Base-by-base conservation (phyloP, 2,888 invertebrate species). In the Eledone cirrhosa region DNA sequence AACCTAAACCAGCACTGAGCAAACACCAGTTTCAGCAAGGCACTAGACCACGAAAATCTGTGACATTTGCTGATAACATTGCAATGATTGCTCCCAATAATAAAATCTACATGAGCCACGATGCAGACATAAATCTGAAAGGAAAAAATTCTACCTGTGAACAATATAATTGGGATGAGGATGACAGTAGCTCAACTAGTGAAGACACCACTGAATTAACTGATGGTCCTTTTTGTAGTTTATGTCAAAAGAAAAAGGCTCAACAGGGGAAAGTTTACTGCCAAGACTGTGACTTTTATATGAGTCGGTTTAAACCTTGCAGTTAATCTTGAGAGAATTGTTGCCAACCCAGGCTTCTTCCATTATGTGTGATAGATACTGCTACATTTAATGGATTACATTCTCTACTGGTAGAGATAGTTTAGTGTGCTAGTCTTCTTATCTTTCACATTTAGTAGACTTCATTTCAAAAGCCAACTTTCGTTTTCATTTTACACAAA, bases 51-150 rank as follows among this genome's bases (percentile, higher is more conserved):
- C 80, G 86, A 11, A 97, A 97, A 90, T 96, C 96, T 80, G 97
- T 97, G 7, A 97, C 97, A 0, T 97, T 97, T 91, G 97, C 97
- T 88, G 97, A 97, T 90, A 96, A 97, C 91, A 96, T 97, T 0
- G 96, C 96, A 81, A 91, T 97, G 79, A 97, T 97, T 19, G 96
- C 97, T 7, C 96, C 96, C 0, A 96, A 96, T 0, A 97, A 97
- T 87, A 96, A 97, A 85, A 95, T 77, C 4, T 48, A 48, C 22
- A 78, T 80, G 74, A 77, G 81, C 4, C 75, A 80, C 41, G 77
- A 79, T 8, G 47, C 59, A n/a, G 22, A 24, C 13, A 74, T 69
- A 14, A 79, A 77, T 22, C 81, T 82, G 33, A 53, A 80, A 5
- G 82, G 79, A 3, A 83, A 83, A 67, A 82, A 31, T 13, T 31